Base-by-base conservation (phyloP, 2,113 vertebrate species). In the Melanerpes formicivorus region DNA sequence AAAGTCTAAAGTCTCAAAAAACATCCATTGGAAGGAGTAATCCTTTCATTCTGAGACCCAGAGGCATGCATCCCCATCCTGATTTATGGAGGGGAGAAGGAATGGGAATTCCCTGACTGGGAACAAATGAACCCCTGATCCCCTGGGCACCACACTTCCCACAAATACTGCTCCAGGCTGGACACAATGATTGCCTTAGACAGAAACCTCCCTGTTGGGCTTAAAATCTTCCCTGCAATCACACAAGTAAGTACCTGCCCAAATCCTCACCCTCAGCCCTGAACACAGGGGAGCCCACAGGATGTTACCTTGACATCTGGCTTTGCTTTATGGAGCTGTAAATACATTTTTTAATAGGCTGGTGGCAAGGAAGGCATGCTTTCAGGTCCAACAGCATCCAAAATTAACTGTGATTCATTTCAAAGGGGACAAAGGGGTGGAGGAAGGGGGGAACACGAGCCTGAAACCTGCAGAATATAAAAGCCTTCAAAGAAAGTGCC, bases 331-430 rank as follows among this genome's bases (percentile, higher is more conserved):
- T 52, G 46, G 23, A 95, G 86, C 86, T 87, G 90, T 97, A 96
- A 97, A 95, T 95, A 93, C 58, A 88, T 95, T 79, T 94, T 95
- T 96, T 96, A 97, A 96, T 85, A 93, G 91, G 88, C 70, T 95
- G 87, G 96, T n/a, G 8, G 66, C 80, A 81, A 54, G 93, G 94
- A 90, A 93, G 75, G 85, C 81, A 84, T 44, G 90, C 91, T 94
- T 91, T 37, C 70, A 96, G 87, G 77, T 92, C 83, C 65, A 10
- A 21, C 80, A 94, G 81, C 94, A 95, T 87, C 84, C 90, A 94
- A 87, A 84, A 95, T 89, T 90, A 97, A 94, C 73, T 17, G 64
- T 19, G 63, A 87, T 94, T 93, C 90, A 96, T 93, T 95, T 92
- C 86, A 93, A 66, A 84, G 80, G 37, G 77, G 65, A 70, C 4